Conservation (phyloP, 2,888 invertebrate genomes). For the Osedax fenrisi region DNA sequence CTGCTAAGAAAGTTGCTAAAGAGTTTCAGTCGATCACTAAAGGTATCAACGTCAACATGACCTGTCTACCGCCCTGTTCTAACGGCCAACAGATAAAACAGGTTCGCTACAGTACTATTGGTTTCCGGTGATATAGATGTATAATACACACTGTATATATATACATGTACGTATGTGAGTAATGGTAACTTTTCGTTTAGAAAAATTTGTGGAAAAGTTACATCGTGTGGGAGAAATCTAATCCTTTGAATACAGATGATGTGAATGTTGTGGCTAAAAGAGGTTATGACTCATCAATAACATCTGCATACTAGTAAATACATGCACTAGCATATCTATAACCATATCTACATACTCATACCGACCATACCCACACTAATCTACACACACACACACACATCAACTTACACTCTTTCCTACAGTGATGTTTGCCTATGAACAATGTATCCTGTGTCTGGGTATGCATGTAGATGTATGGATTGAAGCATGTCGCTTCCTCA, state of each 20-base stretch:
- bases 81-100: constrained; percentile 81
- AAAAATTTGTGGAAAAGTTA: constrained; percentile 82
- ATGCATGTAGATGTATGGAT: constrained; percentile 95
- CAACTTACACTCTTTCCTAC: constrained; percentile 38
- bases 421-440: constrained; percentile 97
- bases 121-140: too few relatives aligned
- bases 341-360: too few relatives aligned
- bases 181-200: constrained; percentile 31
- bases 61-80: constrained; percentile 82
- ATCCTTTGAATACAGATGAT: constrained; percentile 90
- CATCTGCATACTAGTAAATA: too few relatives aligned
- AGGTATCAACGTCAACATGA: constrained; percentile 84
- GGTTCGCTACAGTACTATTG: constrained; percentile 56
- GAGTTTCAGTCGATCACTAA: constrained; percentile 84
- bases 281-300: constrained; percentile 40
- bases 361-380: too few relatives aligned
- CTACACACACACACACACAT: too few relatives aligned
- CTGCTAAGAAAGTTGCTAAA: constrained; percentile 84
- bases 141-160: not conserved
- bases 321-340: too few relatives aligned
- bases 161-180: not conserved
- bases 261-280: constrained; percentile 78
- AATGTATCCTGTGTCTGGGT: constrained; percentile 83
- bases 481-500: constrained; percentile 89
- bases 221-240: constrained; percentile 88